Base-by-base conservation (phyloP, 2,113 vertebrate species). In the Glareola pratincola region DNA sequence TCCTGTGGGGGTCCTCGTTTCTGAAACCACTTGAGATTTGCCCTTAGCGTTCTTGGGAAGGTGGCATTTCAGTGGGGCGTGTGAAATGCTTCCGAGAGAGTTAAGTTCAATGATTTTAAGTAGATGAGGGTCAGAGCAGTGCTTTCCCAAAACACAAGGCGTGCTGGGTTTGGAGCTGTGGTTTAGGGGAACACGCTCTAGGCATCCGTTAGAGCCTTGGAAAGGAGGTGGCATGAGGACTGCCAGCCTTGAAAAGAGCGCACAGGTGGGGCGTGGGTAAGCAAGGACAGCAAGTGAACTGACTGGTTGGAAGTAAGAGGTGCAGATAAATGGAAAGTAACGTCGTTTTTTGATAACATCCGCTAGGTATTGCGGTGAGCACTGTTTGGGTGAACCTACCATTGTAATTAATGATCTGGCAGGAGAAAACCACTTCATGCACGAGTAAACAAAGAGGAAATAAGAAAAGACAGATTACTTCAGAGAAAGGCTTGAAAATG, bases 361-460 rank as follows among this genome's bases (percentile, higher is more conserved):
- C 57, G 0, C 9, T 1, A 6, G 21, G 34, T 14, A 8, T 8
- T 24, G 51, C 1, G 0, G 34, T 19, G 39, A 54, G 45, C 0
- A 0, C 36, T 10, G 10, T 9, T 43, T 15, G 60, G 10, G n/a
- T 64, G n/a, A 62, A 36, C 8, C 50, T 86, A n/a, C 11, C 45
- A 2, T 43, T 15, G 1, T 47, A 34, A 36, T 54, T 82, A 50
- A 73, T 10, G 36, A 27, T n/a, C 22, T 57, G 67, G 45, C 27
- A 50, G 50, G 66, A 30, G 30, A 56, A 87, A 57, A 29, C 47
- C 14, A 0, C 29, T 53, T 14, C 22, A 2, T 34, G 69, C 23
- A 5, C 2, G 1, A 41, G 10, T 22, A 39, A 69, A 16, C 39
- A 48, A 51, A 51, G 41, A 34, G 17, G 3, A 10, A 13, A 8